Evolutionary conservation across 2,797 vertebrate genomes (phyloP).

Genomic region (Carapus acus): DNA sequence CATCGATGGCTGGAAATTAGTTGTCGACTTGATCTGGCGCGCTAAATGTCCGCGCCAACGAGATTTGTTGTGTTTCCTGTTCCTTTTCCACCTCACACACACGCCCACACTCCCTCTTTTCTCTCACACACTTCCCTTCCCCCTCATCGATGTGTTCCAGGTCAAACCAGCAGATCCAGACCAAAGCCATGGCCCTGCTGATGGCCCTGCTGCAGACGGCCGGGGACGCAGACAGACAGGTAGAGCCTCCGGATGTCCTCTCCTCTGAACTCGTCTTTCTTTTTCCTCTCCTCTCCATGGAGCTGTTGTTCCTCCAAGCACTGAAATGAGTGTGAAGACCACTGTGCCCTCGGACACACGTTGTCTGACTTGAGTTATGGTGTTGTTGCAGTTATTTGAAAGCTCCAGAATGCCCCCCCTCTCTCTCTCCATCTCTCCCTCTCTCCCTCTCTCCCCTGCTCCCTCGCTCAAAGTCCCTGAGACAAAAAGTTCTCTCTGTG

Average conservation of each 20-base stretch:
- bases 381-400: too few species aligned
- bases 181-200: conserved; percentile 94
- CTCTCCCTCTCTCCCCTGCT: conserved; percentile 1
- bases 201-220: conserved; percentile 88
- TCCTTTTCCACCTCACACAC: neutral
- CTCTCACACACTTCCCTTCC: conserved; percentile 1
- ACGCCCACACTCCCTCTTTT: neutral
- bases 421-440: conserved; percentile 6
- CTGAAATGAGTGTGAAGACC: too few species aligned
- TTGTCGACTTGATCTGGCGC: too few species aligned
- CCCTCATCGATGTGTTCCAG: conserved; percentile 57
- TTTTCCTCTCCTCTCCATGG: too few species aligned
- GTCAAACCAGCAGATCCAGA: conserved; percentile 88
- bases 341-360: too few species aligned
- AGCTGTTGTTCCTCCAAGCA: too few species aligned
- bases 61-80: too few species aligned
- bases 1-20: neutral
- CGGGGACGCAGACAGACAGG: conserved; percentile 74
- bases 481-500: conserved; percentile 34
- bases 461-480: neutral
- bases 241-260: too few species aligned
- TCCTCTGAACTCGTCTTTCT: too few species aligned
- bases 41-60: too few species aligned
- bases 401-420: too few species aligned
- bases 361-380: too few species aligned